A percentile compares a stretch with the other conserved stretches of the same genome.
phyloP scores from a whole-genome alignment of 2,113 vertebrate species.

The Pachyramphus minor region DNA sequence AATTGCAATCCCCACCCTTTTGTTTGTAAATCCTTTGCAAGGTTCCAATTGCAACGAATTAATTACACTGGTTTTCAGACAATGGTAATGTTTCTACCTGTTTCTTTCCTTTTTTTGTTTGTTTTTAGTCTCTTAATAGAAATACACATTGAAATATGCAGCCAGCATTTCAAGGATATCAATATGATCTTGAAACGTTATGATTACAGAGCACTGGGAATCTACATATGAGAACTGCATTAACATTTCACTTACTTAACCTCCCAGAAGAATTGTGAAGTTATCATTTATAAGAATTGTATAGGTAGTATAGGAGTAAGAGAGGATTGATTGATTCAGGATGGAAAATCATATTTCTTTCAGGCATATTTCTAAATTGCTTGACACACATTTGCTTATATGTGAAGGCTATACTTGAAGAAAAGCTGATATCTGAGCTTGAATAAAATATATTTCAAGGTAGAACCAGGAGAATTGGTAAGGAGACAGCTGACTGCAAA shows the following conservation, averaged over 20 bases:
- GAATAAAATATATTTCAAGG: constrained; percentile 8
- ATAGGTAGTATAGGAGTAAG: constrained; percentile 19
- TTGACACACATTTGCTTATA: constrained; percentile 45
- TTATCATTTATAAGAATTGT: constrained; percentile 21
- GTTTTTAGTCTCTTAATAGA: background rate
- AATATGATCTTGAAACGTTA: constrained; percentile 7
- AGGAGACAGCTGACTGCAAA: background rate
- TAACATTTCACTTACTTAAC: constrained; percentile 45
- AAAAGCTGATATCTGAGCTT: constrained; percentile 2
- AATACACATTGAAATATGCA: background rate
- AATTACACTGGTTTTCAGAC: constrained; percentile 10
- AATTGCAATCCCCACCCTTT: constrained; percentile 18
- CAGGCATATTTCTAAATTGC: constrained; percentile 43
- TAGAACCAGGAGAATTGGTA: background rate
- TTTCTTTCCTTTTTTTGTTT: background rate
- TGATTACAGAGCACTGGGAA: constrained; percentile 19
- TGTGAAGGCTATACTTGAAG: constrained; percentile 31
- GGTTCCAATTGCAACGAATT: background rate
- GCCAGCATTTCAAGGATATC: background rate
- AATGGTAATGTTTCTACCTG: background rate
- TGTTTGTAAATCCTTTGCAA: constrained; percentile 38
- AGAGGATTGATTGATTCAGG: constrained; percentile 43
- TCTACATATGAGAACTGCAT: background rate
- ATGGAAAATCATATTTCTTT: constrained; percentile 41
- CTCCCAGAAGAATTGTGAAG: constrained; percentile 38